These are phyloP conservation scores for Leptarthrus brevirostris DNA, from an alignment of 2,888 invertebrate species.

Conservation along the genomic window DNA sequence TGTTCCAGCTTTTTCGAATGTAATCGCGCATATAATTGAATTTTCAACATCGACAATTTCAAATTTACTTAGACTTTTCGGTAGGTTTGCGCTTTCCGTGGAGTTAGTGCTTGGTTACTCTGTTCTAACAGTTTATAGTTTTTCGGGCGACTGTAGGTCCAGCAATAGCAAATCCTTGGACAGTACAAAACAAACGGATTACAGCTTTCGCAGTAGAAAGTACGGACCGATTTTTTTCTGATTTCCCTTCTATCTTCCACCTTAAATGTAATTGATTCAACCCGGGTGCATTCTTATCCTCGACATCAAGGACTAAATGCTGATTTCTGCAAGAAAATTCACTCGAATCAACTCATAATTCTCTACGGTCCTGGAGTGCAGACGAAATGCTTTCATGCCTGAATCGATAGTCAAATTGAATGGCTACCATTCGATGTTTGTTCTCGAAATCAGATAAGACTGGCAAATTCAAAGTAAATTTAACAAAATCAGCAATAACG, in stretches of 20 bases:
- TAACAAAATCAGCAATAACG: constrained; percentile 48
- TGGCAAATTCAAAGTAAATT: constrained; percentile 36
- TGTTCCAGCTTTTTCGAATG: constrained; percentile 2
- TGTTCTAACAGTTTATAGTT: neutral
- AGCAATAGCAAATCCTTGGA: neutral
- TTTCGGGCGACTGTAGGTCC: too few species aligned
- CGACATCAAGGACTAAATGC: neutral
- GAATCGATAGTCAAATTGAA: constrained; percentile 42
- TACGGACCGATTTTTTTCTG: too few species aligned
- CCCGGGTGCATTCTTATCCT: constrained; percentile 5
- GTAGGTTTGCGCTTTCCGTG: neutral
- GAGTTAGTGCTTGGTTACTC: neutral
- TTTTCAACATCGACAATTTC: constrained; percentile 45
- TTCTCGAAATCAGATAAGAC: constrained; percentile 42
- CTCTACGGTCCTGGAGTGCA: neutral
- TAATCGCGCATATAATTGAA: constrained; percentile 48
- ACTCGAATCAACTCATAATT: constrained; percentile 26
- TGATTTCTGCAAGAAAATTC: constrained; percentile 12
- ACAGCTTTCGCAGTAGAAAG: too few species aligned
- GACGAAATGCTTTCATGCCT: neutral
- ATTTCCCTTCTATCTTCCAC: too few species aligned
- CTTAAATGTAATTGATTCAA: neutral
- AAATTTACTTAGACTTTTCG: constrained; percentile 16
- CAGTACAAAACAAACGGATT: too few species aligned
- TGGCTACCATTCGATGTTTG: constrained; percentile 26